Percentiles rank a stretch among this genome's conserved stretches.
Evolutionary conservation across 1,140 invertebrate genomes (phyloP).

Genomic region (Gryllus bimaculatus): DNA sequence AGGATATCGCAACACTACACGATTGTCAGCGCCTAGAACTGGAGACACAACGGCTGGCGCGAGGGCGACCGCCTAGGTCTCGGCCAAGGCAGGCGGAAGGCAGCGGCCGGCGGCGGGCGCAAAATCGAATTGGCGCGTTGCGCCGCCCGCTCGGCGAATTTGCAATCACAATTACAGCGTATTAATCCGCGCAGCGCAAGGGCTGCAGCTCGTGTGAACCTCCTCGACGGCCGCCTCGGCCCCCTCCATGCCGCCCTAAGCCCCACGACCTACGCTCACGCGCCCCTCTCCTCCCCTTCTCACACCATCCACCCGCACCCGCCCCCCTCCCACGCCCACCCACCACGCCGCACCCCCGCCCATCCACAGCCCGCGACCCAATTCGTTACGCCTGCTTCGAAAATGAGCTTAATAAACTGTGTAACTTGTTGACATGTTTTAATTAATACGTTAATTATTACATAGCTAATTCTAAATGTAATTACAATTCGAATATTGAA

Average conservation of each 20-base stretch:
- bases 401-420: slow-evolving; percentile 5
- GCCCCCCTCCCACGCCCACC: neutral
- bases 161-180: slow-evolving; percentile 1
- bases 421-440: slow-evolving; percentile 1
- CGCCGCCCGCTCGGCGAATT: neutral
- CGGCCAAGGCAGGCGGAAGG: neutral
- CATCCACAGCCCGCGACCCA: neutral
- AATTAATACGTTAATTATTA: slow-evolving; percentile 2
- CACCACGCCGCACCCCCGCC: neutral
- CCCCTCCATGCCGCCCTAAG: too few species aligned
- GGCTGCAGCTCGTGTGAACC: too few species aligned
- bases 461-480: slow-evolving; percentile 1
- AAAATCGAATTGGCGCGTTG: neutral
- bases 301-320: neutral
- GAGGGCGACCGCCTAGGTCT: too few species aligned
- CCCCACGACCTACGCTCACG: neutral
- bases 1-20: too few species aligned
- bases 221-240: too few species aligned
- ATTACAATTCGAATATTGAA: neutral
- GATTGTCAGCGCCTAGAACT: too few species aligned
- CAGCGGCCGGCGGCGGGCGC: neutral
- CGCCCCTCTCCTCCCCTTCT: neutral
- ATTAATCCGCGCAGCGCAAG: neutral
- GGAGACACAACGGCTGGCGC: too few species aligned
- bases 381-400: neutral